A percentile compares a stretch with the other conserved stretches of the same genome.
These are phyloP conservation scores for Nomada flava DNA, from an alignment of 2,888 invertebrate genomes.

Conservation along the genomic window DNA sequence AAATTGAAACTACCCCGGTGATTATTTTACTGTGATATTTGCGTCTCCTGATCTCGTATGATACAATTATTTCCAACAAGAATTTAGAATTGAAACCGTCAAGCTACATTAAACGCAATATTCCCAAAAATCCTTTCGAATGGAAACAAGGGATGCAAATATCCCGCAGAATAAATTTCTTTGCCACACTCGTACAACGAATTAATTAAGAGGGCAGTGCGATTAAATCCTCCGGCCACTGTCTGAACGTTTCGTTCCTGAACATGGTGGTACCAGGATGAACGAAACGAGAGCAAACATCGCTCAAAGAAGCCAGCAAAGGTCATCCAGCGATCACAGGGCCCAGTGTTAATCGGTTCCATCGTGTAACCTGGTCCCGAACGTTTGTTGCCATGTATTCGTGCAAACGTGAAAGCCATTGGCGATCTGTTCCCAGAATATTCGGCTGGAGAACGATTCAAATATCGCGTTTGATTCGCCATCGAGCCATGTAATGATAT, in stretches of 20 bases:
- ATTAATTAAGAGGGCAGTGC: no score
- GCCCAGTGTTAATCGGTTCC: slow-evolving; percentile 7
- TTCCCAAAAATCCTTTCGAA: no score
- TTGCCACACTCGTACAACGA: no score
- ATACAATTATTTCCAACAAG: no score
- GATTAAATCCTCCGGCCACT: not conserved
- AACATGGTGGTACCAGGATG: not conserved
- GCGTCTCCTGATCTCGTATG: no score
- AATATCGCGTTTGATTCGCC: slow-evolving; percentile 68
- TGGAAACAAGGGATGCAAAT: no score
- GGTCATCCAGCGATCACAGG: slow-evolving; percentile 2
- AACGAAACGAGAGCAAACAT: slow-evolving; percentile 9
- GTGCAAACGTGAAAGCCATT: slow-evolving; percentile 42
- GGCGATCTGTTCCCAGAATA: slow-evolving; percentile 58
- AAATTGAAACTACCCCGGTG: no score
- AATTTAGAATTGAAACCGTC: no score
- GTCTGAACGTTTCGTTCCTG: not conserved
- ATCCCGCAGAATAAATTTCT: not conserved
- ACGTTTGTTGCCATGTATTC: slow-evolving; percentile 7
- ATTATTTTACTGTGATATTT: no score
- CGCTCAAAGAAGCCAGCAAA: slow-evolving; percentile 1
- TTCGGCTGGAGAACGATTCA: slow-evolving; percentile 44
- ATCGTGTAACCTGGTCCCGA: slow-evolving; percentile 3
- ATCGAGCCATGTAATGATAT: slow-evolving; percentile 70
- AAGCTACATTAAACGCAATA: no score